phyloP scores from a whole-genome alignment of 2,797 vertebrate genomes.

The Arnoldichthys spilopterus region DNA sequence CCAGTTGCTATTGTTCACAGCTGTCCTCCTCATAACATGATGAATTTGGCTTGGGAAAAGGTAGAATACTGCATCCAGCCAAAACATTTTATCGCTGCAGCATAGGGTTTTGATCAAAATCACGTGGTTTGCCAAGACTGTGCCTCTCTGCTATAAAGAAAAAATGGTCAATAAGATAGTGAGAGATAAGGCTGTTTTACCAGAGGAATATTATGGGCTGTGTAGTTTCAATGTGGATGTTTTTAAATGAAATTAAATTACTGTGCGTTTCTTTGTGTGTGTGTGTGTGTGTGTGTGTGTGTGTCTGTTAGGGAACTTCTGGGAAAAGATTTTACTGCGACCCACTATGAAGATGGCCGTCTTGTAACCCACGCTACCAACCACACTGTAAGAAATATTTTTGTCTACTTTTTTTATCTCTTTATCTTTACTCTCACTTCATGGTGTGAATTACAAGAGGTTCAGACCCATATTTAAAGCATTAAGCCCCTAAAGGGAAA shows the following conservation, averaged over 20 bases:
- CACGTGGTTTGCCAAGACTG: constrained; percentile 28
- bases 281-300: constrained; percentile 45
- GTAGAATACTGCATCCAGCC: not conserved
- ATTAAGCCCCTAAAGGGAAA: no score
- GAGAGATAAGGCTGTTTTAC: constrained; percentile 25
- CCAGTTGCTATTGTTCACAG: not conserved
- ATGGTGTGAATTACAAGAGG: no score
- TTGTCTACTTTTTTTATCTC: constrained; percentile 23
- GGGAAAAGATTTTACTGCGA: constrained; percentile 77
- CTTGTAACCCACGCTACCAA: constrained; percentile 71
- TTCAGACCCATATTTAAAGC: no score
- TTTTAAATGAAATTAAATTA: constrained; percentile 26
- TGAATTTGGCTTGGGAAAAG: constrained; percentile 18
- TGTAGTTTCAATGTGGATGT: not conserved
- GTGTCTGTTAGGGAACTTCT: constrained; percentile 73
- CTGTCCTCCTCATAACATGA: constrained; percentile 11
- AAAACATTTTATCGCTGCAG: constrained; percentile 35
- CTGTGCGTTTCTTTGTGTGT: constrained; percentile 49
- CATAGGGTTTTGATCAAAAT: constrained; percentile 29
- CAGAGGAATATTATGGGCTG: not conserved
- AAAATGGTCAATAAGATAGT: constrained; percentile 25
- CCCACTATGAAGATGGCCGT: constrained; percentile 74
- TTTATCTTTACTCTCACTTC: not conserved
- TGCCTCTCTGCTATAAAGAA: constrained; percentile 23
- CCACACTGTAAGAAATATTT: constrained; percentile 70